phyloP scores from a whole-genome alignment of 2,888 invertebrate species.

The Nomada lathburiana region DNA sequence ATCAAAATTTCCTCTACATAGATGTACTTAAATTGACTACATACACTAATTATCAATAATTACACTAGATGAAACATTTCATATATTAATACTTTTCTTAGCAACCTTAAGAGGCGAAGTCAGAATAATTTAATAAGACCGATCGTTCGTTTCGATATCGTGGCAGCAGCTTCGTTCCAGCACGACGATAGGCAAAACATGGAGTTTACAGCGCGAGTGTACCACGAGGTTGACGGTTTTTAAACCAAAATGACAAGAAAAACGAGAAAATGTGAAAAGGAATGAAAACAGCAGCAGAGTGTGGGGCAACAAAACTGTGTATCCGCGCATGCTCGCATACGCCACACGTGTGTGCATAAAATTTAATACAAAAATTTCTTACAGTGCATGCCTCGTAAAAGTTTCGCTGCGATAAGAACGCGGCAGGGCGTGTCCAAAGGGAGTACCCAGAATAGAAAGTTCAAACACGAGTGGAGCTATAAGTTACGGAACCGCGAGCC shows the following conservation, averaged over 20 bases:
- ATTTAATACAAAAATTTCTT: conserved; percentile 69
- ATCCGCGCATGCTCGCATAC: conserved; percentile 6
- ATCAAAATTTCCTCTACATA: too few relatives aligned
- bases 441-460: conserved; percentile 53
- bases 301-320: background rate
- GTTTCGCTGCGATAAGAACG: conserved; percentile 65
- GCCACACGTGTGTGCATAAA: conserved; percentile 53
- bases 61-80: background rate
- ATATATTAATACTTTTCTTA: background rate
- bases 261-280: background rate
- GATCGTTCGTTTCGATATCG: conserved; percentile 25
- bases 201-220: conserved; percentile 18
- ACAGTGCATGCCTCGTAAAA: conserved; percentile 62
- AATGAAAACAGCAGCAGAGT: too few relatives aligned
- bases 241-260: background rate
- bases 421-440: conserved; percentile 43
- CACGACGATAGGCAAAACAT: background rate
- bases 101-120: background rate
- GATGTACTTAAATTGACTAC: too few relatives aligned
- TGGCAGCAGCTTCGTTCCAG: background rate
- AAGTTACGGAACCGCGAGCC: conserved; percentile 64
- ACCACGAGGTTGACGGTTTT: conserved; percentile 10
- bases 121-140: conserved; percentile 33
- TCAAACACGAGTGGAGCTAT: conserved; percentile 64
- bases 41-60: background rate